A percentile compares a stretch with the other conserved stretches of the same genome.
Evolutionary conservation across 35 echinoderm and acorn worm genomes (phyloP).

Genomic region (Hemicentrotus pulcherrimus): DNA sequence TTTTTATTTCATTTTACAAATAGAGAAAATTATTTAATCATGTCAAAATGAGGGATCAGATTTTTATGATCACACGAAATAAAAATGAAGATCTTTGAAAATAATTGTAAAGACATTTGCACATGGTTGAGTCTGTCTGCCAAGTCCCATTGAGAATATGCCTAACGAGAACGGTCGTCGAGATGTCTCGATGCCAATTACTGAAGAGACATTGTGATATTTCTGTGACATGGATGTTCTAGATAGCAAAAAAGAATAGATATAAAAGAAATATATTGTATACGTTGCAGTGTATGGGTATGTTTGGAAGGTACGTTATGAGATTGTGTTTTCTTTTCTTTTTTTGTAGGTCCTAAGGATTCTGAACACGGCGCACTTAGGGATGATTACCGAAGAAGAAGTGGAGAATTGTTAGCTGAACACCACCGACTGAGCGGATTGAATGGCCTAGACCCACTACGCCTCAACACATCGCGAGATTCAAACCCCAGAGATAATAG

Average conservation of each 20-base stretch:
- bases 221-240: neutral
- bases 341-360: constrained; percentile 30
- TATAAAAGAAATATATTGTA: neutral
- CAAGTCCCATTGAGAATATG: neutral
- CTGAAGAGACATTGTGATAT: neutral
- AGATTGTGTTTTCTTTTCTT: neutral
- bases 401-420: neutral
- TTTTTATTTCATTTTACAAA: no score
- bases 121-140: neutral
- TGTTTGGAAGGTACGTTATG: neutral
- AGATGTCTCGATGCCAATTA: neutral
- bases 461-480: neutral
- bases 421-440: constrained; percentile 24
- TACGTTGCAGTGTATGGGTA: neutral
- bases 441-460: constrained; percentile 30
- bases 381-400: constrained; percentile 6
- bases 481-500: neutral
- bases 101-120: neutral
- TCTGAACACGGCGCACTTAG: neutral
- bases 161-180: neutral
- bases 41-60: no score
- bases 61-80: no score
- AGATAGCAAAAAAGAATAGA: neutral
- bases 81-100: no score
- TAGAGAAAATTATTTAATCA: no score